Base-by-base conservation (phyloP, 2,113 vertebrate species). In the Serranochromis macrocephalus region DNA sequence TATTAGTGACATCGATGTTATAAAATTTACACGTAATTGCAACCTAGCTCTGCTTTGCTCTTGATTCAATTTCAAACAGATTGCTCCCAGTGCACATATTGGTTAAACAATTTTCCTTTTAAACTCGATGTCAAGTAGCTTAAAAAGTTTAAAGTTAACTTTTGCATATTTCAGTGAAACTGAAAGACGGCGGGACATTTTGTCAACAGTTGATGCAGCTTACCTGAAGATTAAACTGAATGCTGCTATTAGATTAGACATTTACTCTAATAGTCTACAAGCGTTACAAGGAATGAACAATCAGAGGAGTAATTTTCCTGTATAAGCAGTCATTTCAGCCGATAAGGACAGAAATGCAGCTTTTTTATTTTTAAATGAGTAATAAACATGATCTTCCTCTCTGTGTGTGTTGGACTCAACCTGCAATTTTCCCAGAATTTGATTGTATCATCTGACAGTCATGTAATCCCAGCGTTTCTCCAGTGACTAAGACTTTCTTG, bases 1-100 rank as follows among this genome's bases (percentile, higher is more conserved):
- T 7, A 90, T 84, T 73, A 88, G 21, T 38, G 42, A 17, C 82
- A 85, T 94, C 80, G 75, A 53, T 82, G 86, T 80, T 57, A 38
- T 71, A 63, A 75, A 83, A 51, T 87, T 90, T 47, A 42, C 83
- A 42, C 26, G 8, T 91, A 87, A 90, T 87, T 92, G 81, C 66
- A 88, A 61, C 82, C 53, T 47, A 7, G 42, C 33, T 26, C 55
- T 78, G 45, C 54, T 51, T 84, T 40, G 24, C 36, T 58, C 63
- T 84, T 71, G 51, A 73, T 63, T 86, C 57, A 88, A 38, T 86
- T 92, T 83, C 78, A 86, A 82, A 85, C 79, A 83, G 38, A 91
- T 87, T 55, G 42, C 26, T 26, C 54, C 4, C 16, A 57, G 17
- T 73, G 40, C 81, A 80, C 88, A 82, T 85, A 63, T 84, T 87